Conservation (phyloP, 1,140 invertebrate genomes). For the Drusus annulatus region DNA sequence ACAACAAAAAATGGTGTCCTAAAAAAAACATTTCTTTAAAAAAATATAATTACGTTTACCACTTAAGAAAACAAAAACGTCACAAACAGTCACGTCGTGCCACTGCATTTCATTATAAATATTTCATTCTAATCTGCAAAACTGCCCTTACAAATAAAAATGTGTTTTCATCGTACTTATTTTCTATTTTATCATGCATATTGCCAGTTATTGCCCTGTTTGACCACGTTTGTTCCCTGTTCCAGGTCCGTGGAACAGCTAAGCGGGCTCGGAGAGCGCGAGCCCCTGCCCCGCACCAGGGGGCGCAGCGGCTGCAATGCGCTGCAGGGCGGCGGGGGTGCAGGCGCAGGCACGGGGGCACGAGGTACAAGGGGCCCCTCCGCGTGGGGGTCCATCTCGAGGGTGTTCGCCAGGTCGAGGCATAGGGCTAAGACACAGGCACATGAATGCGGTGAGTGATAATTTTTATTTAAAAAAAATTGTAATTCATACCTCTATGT, state of each 20-base stretch:
- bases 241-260: constrained; percentile 84
- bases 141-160: too few species aligned
- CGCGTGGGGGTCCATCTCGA: constrained; percentile 86
- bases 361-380: constrained; percentile 74
- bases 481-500: not conserved
- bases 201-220: not conserved
- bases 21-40: too few species aligned
- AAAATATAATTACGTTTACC: too few species aligned
- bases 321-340: constrained; percentile 62
- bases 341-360: constrained; percentile 66
- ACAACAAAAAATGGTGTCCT: too few species aligned
- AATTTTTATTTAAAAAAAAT: not conserved
- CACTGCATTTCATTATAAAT: too few species aligned
- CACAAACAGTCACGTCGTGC: too few species aligned
- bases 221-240: not conserved
- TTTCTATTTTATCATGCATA: too few species aligned
- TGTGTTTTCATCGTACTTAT: too few species aligned
- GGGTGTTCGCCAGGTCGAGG: constrained; percentile 88
- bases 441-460: constrained; percentile 55
- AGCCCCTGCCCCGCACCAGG: constrained; percentile 63
- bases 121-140: too few species aligned
- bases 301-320: constrained; percentile 63
- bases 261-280: constrained; percentile 76
- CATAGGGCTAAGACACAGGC: constrained; percentile 80
- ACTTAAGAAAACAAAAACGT: too few species aligned